Evolutionary conservation across 2,888 invertebrate species (phyloP), one percentile per base, ranked within the genome.

Genomic region (Cistogaster globosa): DNA sequence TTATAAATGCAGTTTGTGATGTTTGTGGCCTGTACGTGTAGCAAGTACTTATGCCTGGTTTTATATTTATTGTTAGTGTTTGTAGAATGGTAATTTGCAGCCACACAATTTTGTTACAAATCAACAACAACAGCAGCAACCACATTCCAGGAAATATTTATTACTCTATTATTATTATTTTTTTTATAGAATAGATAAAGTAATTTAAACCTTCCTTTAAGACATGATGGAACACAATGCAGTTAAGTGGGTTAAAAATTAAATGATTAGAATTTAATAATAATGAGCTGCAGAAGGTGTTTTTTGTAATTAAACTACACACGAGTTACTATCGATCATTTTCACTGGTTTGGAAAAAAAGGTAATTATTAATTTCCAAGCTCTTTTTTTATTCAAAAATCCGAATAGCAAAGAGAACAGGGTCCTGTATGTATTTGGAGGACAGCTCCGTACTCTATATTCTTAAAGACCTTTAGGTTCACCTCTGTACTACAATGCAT

Each of bases 121-220:
- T 55, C 63, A 75, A 65, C 60, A 78, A 60, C 74, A 60, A 18
- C 32, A 32, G 32, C 32, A 32, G 8, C 32, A 32, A 32, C 12
- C 8, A 42, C 32, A 78, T 78, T 69, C 62, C 53, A 62, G 60
- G 60, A 83, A 83, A 67, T 83, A 72, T 68, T 83, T 77, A 83
- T 83, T 60, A 77, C 77, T 77, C 12, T 42, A 42, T 77, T 77
- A 83, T 83, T 83, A 83, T 26, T 26, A 26, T 26, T 26, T 67
- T 68, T 32, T 32, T 20, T 20, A 58, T 20, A 51, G 45, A 55
- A 69, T 20, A 42, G 22, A 20, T 20, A 57, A 75, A 62, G 53
- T 42, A 63, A 18, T 62, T 2, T 14, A 58, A 32, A 45, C 58
- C 71, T 58, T 58, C 45, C 12, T 26, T n/a, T 57, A 22, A 16